Evolutionary conservation across 2,888 invertebrate genomes (phyloP).

Genomic region (Globia sparganii): DNA sequence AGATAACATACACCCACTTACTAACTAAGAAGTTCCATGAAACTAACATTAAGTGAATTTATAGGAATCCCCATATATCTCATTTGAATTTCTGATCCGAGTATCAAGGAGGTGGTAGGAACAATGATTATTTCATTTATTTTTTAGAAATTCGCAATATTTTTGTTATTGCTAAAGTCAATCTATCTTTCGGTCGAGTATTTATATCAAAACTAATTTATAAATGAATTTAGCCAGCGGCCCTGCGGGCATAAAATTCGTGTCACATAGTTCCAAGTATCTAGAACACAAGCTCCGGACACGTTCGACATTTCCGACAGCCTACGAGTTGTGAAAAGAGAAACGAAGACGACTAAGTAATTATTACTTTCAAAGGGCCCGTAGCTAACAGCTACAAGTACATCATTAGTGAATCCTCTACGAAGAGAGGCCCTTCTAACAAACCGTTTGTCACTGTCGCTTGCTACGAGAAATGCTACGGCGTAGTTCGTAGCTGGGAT

Average conservation of each 20-base stretch:
- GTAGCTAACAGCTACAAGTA: conserved; percentile 50
- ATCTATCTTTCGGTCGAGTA: neutral
- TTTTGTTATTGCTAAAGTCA: neutral
- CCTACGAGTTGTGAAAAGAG: conserved; percentile 47
- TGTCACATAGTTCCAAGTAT: conserved; percentile 14
- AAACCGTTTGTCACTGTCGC: conserved; percentile 58
- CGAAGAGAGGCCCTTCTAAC: conserved; percentile 32
- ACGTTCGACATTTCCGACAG: conserved; percentile 49
- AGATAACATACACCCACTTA: conserved; percentile 45
- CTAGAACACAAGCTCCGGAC: conserved; percentile 33
- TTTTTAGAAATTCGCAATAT: neutral
- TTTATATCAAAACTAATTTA: neutral
- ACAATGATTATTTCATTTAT: neutral
- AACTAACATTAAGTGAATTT: conserved; percentile 21
- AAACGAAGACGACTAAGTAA: conserved; percentile 54
- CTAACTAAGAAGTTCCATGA: conserved; percentile 36
- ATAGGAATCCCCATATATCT: conserved; percentile 3
- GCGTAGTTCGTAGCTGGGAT: conserved; percentile 52
- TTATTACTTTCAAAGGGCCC: conserved; percentile 52
- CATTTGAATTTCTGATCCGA: conserved; percentile 13
- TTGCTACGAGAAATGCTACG: conserved; percentile 49
- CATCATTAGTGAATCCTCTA: conserved; percentile 60
- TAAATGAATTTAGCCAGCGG: neutral
- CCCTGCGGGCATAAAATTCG: neutral
- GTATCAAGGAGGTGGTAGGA: neutral